Percentiles rank a stretch among this genome's conserved stretches.
phyloP scores from a whole-genome alignment of 2,113 vertebrate genomes.

The Anseranas semipalmata region DNA sequence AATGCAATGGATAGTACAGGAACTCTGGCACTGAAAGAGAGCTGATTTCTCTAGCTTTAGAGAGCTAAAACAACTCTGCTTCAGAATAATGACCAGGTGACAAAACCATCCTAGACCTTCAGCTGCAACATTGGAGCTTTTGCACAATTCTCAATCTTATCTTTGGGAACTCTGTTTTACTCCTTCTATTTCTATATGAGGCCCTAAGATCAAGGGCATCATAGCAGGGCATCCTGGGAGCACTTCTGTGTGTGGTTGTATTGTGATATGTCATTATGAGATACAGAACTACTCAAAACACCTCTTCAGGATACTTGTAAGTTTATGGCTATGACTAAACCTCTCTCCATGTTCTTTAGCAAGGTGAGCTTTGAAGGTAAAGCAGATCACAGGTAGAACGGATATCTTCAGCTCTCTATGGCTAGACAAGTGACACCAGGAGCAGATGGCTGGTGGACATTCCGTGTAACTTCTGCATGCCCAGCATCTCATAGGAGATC shows the following conservation, averaged over 20 bases:
- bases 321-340: not conserved
- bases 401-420: not conserved
- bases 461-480: not conserved
- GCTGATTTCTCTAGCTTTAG: not conserved
- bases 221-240: not conserved
- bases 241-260: rapidly evolving
- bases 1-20: not conserved
- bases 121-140: not conserved
- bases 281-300: not conserved
- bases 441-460: not conserved
- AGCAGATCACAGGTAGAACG: not conserved
- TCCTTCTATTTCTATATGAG: not conserved
- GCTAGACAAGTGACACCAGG: not conserved
- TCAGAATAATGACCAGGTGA: not conserved
- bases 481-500: not conserved
- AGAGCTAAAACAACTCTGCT: not conserved
- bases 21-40: not conserved
- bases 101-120: not conserved
- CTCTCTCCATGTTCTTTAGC: not conserved
- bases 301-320: not conserved
- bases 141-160: not conserved
- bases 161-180: not conserved
- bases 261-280: not conserved
- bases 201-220: not conserved
- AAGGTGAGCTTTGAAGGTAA: not conserved